Evolutionary conservation across 2,113 vertebrate genomes (phyloP).

Genomic region (Sceloporus undulatus): DNA sequence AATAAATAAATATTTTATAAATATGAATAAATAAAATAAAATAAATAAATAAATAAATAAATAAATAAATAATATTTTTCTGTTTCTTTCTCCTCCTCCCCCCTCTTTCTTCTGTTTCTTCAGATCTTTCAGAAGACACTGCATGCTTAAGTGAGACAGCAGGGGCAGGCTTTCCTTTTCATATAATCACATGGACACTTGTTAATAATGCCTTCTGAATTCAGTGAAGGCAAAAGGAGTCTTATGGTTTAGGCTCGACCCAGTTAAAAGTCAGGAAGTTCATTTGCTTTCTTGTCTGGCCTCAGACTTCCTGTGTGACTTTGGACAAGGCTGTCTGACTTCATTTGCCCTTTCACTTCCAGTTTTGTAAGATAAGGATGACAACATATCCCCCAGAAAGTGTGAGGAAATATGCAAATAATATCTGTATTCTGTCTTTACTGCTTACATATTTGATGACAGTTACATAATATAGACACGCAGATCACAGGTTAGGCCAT

Average conservation of each 20-base stretch:
- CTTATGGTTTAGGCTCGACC: background rate
- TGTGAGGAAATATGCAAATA: background rate
- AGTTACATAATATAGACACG: background rate
- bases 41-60: too few species aligned
- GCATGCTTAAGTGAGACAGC: too few species aligned
- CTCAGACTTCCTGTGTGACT: constrained; percentile 23
- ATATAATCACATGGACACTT: background rate
- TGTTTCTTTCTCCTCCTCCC: too few species aligned
- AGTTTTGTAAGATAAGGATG: constrained; percentile 9
- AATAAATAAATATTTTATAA: too few species aligned
- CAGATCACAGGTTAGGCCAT: background rate
- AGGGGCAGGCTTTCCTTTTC: background rate
- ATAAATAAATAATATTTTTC: too few species aligned
- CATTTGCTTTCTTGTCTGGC: constrained; percentile 17
- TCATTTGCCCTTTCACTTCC: background rate
- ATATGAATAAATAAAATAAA: too few species aligned
- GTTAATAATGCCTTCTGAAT: constrained; percentile 10
- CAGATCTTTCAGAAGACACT: too few species aligned
- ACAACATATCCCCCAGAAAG: constrained; percentile 31
- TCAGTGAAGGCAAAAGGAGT: constrained; percentile 22
- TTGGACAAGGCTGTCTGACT: background rate
- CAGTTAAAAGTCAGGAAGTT: constrained; percentile 37
- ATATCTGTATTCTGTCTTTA: background rate
- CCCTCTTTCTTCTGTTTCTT: too few species aligned
- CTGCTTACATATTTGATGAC: background rate